These are phyloP conservation scores for Orussus abietinus DNA, from an alignment of 1,140 invertebrate species.

Conservation along the genomic window DNA sequence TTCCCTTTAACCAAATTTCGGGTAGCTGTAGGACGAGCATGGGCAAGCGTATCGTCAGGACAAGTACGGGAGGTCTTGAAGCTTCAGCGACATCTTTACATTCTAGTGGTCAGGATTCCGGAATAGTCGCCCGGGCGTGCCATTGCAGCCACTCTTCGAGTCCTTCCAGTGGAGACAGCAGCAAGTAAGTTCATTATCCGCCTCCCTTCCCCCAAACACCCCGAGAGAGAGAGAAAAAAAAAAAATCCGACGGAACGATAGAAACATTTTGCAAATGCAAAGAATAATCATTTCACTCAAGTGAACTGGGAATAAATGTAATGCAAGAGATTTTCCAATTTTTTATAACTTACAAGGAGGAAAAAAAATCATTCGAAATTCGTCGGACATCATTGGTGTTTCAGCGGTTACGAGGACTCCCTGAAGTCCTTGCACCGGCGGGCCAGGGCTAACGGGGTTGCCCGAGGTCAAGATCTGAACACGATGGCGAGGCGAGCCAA, in stretches of 20 bases:
- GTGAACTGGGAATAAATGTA: no score
- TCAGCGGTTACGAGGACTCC: constrained; percentile 47
- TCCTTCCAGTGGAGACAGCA: constrained; percentile 65
- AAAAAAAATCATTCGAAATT: no score
- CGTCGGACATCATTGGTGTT: no score
- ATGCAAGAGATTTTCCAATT: no score
- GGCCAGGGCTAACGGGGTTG: constrained; percentile 25
- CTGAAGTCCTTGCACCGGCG: constrained; percentile 43
- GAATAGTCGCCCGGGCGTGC: constrained; percentile 60
- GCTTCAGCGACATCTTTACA: constrained; percentile 71
- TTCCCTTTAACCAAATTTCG: no score
- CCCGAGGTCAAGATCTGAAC: constrained; percentile 26
- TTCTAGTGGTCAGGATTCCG: constrained; percentile 76
- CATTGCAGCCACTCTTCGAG: constrained; percentile 65
- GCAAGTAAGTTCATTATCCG: constrained; percentile 68
- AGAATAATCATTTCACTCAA: no score
- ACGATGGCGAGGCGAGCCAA: no score
- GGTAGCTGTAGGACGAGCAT: constrained; percentile 12
- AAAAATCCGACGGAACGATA: no score
- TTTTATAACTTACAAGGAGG: no score
- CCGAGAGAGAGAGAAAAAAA: no score
- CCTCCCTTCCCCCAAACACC: no score
- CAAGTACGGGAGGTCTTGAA: constrained; percentile 50
- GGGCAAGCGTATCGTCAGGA: constrained; percentile 21
- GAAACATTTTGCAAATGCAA: no score